Percentiles rank a stretch among this genome's conserved stretches.
Conservation (phyloP, 2,888 invertebrate genomes). For the Exephanes ischioxanthus region DNA sequence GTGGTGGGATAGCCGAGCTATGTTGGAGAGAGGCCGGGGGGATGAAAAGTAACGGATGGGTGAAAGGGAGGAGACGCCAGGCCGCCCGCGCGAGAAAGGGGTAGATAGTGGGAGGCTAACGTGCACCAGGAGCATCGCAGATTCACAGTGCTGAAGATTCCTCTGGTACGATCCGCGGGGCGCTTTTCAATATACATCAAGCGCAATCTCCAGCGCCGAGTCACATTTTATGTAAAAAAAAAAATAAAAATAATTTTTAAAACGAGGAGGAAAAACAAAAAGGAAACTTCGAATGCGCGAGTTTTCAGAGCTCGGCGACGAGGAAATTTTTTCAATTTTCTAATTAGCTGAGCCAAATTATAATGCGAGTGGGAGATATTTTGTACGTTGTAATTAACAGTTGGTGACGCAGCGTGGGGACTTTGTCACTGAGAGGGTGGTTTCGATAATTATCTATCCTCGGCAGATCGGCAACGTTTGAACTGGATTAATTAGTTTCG, state of each 20-base stretch:
- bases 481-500: not conserved
- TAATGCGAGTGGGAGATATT: not conserved
- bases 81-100: slow-evolving; percentile 59
- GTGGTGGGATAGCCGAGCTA: slow-evolving; percentile 17
- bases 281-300: not conserved
- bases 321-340: not conserved
- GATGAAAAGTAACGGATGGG: slow-evolving; percentile 67
- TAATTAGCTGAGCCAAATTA: not conserved
- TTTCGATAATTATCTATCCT: not conserved
- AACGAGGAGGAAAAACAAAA: not conserved
- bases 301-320: not conserved
- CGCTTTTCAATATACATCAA: slow-evolving; percentile 59
- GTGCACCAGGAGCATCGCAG: slow-evolving; percentile 43
- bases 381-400: not conserved
- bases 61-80: slow-evolving; percentile 69
- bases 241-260: not conserved
- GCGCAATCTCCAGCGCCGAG: not conserved
- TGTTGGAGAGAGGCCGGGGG: slow-evolving; percentile 43
- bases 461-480: not conserved
- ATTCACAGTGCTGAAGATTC: slow-evolving; percentile 78
- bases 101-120: slow-evolving; percentile 49
- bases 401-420: not conserved
- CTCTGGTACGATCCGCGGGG: slow-evolving; percentile 76
- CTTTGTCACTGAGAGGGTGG: not conserved
- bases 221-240: not conserved